Percentiles rank a stretch among this genome's conserved stretches.
These are phyloP conservation scores for Darevskia nairensis DNA, from an alignment of 2,797 vertebrate genomes.

Conservation along the genomic window DNA sequence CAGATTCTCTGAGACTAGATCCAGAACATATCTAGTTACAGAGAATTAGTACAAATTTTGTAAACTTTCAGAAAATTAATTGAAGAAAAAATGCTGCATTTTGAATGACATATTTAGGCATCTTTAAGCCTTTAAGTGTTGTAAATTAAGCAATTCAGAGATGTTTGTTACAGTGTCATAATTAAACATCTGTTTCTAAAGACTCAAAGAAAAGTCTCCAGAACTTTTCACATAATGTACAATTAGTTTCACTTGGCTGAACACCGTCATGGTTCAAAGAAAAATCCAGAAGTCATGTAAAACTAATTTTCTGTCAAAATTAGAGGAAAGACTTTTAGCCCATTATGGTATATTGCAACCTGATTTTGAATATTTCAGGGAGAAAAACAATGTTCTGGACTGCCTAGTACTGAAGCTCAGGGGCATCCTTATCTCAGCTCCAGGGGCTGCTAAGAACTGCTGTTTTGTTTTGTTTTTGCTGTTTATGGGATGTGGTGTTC, in stretches of 20 bases:
- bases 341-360: slow-evolving; percentile 26
- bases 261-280: slow-evolving; percentile 63
- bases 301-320: slow-evolving; percentile 61
- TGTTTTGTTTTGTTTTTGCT: neutral
- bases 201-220: slow-evolving; percentile 63
- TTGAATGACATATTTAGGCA: slow-evolving; percentile 76
- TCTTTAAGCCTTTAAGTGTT: slow-evolving; percentile 75
- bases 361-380: slow-evolving; percentile 11
- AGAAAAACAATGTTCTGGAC: neutral
- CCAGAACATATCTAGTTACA: slow-evolving; percentile 82
- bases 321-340: slow-evolving; percentile 54
- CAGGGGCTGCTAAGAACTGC: neutral
- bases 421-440: neutral
- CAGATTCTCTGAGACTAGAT: slow-evolving; percentile 80
- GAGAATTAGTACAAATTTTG: slow-evolving; percentile 83
- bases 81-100: slow-evolving; percentile 81
- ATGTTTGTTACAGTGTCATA: slow-evolving; percentile 70
- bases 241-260: slow-evolving; percentile 59
- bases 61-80: slow-evolving; percentile 84
- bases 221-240: slow-evolving; percentile 61
- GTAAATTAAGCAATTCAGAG: slow-evolving; percentile 78
- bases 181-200: slow-evolving; percentile 69
- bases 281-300: slow-evolving; percentile 61
- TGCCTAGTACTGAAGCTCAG: neutral
- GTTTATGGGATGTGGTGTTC: neutral